Evolutionary conservation across 2,113 vertebrate species (phyloP), one percentile per base, ranked within the genome.

Genomic region (Aegotheles bennettii): DNA sequence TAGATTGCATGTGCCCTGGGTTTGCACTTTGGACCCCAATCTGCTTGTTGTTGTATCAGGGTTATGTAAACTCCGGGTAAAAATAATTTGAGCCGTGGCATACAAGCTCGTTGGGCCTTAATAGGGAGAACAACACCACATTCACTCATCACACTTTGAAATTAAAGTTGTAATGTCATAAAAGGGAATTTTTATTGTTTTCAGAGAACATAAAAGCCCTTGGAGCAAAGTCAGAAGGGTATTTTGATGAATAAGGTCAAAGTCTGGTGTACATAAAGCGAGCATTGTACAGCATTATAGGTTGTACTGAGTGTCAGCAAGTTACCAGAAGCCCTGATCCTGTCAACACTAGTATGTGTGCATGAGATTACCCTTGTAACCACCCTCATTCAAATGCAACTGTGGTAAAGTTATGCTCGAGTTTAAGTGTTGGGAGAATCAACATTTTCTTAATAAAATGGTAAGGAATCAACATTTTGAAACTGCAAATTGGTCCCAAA

Each of bases 151-250:
- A 89, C 75, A 73, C 94, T 96, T 96, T 92, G 96, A 96, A 96
- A 96, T 93, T 85, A 61, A 95, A 96, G 93, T 85, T 84, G 86
- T 94, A 91, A 84, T 94, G 93, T 89, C 96, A 89, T 97, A 97
- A 96, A 96, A 94, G 80, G 74, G 68, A 87, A 57, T 91, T 89
- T 95, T 96, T 96, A 96, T 96, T 95, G 96, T 97, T 91, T 93
- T 95, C 80, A 92, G 89, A 76, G 87, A 53, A 90, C 91, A 92
- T 95, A 90, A 97, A 89, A 95, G 76, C 82, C 80, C 73, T 93
- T 47, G 68, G 84, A 96, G 82, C 69, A 59, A 89, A 96, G 91
- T 95, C 91, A 95, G 94, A 56, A 83, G 92, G 84, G 65, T 93
- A 81, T 94, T 93, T 82, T 88, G 71, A 85, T 75, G 96, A 78